Evolutionary conservation across 2,888 invertebrate genomes (phyloP).

Genomic region (Megastigmus dorsalis): DNA sequence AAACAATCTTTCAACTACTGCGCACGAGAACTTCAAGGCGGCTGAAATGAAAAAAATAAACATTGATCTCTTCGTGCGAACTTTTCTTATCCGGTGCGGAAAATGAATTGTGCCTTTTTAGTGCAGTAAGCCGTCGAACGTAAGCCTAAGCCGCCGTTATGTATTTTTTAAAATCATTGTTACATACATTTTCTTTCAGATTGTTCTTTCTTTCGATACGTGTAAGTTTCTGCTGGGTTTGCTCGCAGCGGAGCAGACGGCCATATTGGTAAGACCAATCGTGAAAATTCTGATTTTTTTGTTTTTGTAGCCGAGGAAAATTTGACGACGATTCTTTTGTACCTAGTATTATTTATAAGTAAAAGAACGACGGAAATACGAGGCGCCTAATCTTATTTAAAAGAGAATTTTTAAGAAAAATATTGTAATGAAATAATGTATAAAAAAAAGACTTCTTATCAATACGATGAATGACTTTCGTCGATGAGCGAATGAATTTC

Average conservation of each 20-base stretch:
- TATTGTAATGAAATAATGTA: constrained; percentile 28
- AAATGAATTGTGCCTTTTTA: constrained; percentile 72
- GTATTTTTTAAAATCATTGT: too few relatives aligned
- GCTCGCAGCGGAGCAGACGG: constrained; percentile 31
- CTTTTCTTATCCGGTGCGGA: constrained; percentile 68
- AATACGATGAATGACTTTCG: neutral
- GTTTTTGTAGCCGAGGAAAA: constrained; percentile 14
- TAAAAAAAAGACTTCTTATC: constrained; percentile 35
- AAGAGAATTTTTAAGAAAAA: constrained; percentile 41
- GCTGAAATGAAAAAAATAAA: constrained; percentile 30
- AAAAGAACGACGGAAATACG: constrained; percentile 27
- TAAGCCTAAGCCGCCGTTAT: constrained; percentile 67
- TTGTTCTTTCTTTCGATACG: constrained; percentile 25
- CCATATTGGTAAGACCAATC: constrained; percentile 25
- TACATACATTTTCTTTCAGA: too few relatives aligned
- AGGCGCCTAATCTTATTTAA: constrained; percentile 41
- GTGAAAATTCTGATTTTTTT: neutral
- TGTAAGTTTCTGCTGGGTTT: constrained; percentile 52
- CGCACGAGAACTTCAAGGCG: constrained; percentile 16
- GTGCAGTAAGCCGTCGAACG: constrained; percentile 65
- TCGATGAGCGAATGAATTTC: constrained; percentile 11
- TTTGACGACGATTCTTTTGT: constrained; percentile 44
- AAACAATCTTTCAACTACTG: constrained; percentile 1
- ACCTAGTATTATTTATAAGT: constrained; percentile 51
- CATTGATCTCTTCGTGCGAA: constrained; percentile 51